Evolutionary conservation across 2,888 invertebrate genomes (phyloP), one percentile per base, ranked within the genome.

Genomic region (Panopea generosa): DNA sequence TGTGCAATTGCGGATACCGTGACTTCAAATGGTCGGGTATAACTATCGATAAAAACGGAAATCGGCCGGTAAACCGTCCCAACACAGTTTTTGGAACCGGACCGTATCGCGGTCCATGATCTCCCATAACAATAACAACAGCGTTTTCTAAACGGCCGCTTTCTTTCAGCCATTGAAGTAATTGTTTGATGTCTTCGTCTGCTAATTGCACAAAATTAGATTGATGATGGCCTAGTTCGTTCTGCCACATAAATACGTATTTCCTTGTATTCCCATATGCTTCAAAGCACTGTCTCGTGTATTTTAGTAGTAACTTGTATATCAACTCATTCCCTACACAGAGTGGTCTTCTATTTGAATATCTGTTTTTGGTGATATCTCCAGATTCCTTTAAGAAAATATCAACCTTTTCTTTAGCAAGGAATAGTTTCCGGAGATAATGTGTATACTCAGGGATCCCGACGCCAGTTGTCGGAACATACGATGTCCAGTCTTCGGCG

Each of bases 31-130:
- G 94, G 0, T 94, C 93, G 0, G 98, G 98, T 85, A 98, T 95
- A 0, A 95, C 93, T 62, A 98, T 95, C 0, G 96, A 95, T 92
- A 98, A 96, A 86, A 97, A 96, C 0, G 98, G 98, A 70, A 98
- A 91, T 0, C 98, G 94, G 90, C 98, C 98, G 88, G 98, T 98
- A 70, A 96, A 95, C 92, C 97, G 97, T 0, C 98, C 98, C 92
- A 98, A 98, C 4, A 96, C 94, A 0, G 97, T 98, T 86, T 96
- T 95, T 0, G 98, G 95, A 7, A 97, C 95, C 61, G 95, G 94
- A 0, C 96, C 95, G 92, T 96, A 98, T 90, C 98, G 86, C 3
- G 88, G 86, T 0, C 98, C 98, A 92, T 99, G 98, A 93, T 99
- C 98, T 3, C 97, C 96, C 97, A 98, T 97, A 2, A 98, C 90